phyloP scores from a whole-genome alignment of 1,140 invertebrate genomes.

The Cotesia chilonis region DNA sequence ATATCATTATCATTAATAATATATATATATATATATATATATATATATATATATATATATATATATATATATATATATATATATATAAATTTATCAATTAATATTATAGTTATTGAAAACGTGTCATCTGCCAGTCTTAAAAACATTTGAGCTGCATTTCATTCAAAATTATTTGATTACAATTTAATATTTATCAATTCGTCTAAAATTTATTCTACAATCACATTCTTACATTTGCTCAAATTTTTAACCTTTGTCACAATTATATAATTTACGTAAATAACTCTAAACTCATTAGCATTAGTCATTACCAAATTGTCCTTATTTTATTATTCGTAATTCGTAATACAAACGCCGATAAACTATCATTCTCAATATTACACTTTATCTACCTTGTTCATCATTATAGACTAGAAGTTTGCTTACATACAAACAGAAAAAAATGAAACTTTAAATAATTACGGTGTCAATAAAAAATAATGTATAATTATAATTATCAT shows the following conservation, averaged over 20 bases:
- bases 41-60: neutral
- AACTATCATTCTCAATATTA: constrained; percentile 29
- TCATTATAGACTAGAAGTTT: constrained; percentile 59
- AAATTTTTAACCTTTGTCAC: too few relatives aligned
- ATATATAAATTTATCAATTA: constrained; percentile 21
- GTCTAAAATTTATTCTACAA: constrained; percentile 25
- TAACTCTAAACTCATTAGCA: too few relatives aligned
- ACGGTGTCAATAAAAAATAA: too few relatives aligned
- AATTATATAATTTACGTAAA: too few relatives aligned
- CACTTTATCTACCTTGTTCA: constrained; percentile 36
- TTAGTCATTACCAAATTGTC: too few relatives aligned
- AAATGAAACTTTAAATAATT: constrained; percentile 41
- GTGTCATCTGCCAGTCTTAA: constrained; percentile 56
- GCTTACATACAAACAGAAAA: constrained; percentile 40
- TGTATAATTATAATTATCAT: too few relatives aligned
- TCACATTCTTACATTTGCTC: constrained; percentile 44
- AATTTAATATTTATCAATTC: constrained; percentile 19
- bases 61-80: neutral
- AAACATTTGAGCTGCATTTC: constrained; percentile 49
- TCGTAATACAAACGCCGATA: neutral
- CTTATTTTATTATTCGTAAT: too few relatives aligned
- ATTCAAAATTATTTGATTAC: constrained; percentile 29
- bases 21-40: neutral
- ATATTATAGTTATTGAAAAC: constrained; percentile 45
- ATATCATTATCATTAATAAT: neutral